These are phyloP conservation scores for Stomorhina lunata DNA, from an alignment of 2,888 invertebrate species.

Conservation along the genomic window DNA sequence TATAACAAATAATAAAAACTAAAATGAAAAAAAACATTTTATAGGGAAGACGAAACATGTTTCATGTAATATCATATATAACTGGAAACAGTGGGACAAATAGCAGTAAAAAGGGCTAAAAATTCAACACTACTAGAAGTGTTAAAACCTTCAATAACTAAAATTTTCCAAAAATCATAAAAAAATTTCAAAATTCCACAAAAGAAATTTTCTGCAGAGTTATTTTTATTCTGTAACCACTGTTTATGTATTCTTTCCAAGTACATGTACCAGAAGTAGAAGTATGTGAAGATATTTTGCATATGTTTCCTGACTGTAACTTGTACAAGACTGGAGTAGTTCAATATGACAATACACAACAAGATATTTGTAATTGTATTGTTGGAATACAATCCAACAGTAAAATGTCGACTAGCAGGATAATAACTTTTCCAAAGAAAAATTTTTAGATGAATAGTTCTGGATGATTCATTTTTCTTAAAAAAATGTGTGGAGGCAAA, in stretches of 20 bases:
- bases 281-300: slow-evolving; percentile 54
- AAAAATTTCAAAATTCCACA: too few relatives aligned
- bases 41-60: slow-evolving; percentile 4
- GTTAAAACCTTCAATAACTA: too few relatives aligned
- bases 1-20: slow-evolving; percentile 11
- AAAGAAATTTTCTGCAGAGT: too few relatives aligned
- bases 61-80: slow-evolving; percentile 43
- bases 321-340: slow-evolving; percentile 10
- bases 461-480: too few relatives aligned
- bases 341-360: slow-evolving; percentile 41
- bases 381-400: slow-evolving; percentile 8
- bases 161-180: too few relatives aligned
- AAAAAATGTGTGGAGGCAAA: too few relatives aligned
- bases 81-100: not conserved
- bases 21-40: not conserved
- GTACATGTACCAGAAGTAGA: slow-evolving; percentile 11
- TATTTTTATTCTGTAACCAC: too few relatives aligned
- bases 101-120: not conserved
- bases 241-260: too few relatives aligned
- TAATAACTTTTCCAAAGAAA: not conserved
- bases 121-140: not conserved
- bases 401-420: not conserved
- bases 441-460: too few relatives aligned
- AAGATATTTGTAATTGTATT: slow-evolving; percentile 42
- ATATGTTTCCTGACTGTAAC: slow-evolving; percentile 61